phyloP scores from a whole-genome alignment of 2,113 vertebrate genomes.

The Delphinus delphis region DNA sequence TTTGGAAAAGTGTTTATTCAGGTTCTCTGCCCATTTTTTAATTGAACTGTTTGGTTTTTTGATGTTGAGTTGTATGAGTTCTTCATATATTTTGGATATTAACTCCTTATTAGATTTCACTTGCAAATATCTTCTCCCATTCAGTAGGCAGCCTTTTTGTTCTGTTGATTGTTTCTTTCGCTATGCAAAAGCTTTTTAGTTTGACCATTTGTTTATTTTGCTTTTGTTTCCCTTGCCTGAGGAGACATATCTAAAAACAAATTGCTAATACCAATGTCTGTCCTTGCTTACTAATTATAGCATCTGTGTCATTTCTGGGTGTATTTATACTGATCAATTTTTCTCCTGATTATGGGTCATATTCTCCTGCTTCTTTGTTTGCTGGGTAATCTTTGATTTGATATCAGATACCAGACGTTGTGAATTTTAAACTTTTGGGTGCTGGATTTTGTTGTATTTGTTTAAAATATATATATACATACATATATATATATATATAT shows the following conservation, averaged over 20 bases:
- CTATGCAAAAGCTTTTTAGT: not conserved
- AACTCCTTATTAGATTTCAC: not conserved
- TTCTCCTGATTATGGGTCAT: not conserved
- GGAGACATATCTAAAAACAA: not conserved
- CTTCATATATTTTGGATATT: not conserved
- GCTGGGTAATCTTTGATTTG: not conserved
- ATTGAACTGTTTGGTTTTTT: not conserved
- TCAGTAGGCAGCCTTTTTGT: not conserved
- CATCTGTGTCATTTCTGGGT: not conserved
- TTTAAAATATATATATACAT: not conserved
- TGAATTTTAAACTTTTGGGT: not conserved
- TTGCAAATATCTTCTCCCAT: not conserved
- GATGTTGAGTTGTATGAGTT: not conserved
- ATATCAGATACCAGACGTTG: not conserved
- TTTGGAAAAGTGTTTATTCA: not conserved
- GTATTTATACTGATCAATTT: not conserved
- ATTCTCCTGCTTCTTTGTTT: not conserved
- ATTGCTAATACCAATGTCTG: not conserved
- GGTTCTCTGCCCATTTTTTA: not conserved
- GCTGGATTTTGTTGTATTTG: not conserved
- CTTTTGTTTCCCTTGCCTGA: not conserved
- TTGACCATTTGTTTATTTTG: not conserved
- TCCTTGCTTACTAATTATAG: not conserved
- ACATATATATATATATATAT: no score
- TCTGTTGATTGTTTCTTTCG: not conserved